Evolutionary conservation across 1,140 invertebrate genomes (phyloP).

Genomic region (Aphaenogaster rudis): DNA sequence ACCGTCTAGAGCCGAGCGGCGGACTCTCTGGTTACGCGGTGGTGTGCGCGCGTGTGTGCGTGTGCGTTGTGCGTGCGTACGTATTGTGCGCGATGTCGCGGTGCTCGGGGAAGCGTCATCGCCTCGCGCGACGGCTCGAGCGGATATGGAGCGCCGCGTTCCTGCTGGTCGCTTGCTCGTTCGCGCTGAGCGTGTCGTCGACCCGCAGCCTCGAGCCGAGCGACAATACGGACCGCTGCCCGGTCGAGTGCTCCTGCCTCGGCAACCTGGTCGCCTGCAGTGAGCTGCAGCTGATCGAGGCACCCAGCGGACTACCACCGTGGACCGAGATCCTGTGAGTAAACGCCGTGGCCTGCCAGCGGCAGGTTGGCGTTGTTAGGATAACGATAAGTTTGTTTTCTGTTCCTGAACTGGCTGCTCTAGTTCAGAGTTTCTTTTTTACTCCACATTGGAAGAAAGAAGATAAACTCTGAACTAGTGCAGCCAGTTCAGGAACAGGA

Average conservation of each 20-base stretch:
- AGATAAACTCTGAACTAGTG: too few species aligned
- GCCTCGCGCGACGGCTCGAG: constrained; percentile 28
- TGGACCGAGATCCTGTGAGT: constrained; percentile 85
- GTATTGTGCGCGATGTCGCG: constrained; percentile 64
- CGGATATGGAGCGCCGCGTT: constrained; percentile 5
- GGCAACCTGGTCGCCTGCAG: constrained; percentile 83
- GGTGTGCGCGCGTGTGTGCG: background rate
- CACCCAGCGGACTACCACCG: constrained; percentile 83
- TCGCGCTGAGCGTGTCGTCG: constrained; percentile 26
- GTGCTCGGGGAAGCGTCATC: constrained; percentile 43
- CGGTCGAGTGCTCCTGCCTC: constrained; percentile 83
- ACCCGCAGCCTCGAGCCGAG: background rate
- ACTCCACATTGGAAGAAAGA: too few species aligned
- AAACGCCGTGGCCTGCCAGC: constrained; percentile 14
- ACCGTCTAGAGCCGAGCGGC: constrained; percentile 60
- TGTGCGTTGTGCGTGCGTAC: background rate
- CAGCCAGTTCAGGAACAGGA: too few species aligned
- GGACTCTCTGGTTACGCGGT: background rate
- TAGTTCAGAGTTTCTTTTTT: too few species aligned
- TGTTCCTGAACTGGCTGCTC: too few species aligned
- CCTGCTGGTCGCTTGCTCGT: constrained; percentile 17
- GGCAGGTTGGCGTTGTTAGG: background rate
- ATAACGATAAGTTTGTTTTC: background rate
- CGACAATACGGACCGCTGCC: constrained; percentile 77
- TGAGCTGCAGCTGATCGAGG: constrained; percentile 81